Evolutionary conservation across 2,888 invertebrate genomes (phyloP), one percentile per base, ranked within the genome.

Genomic region (Oscheius sp.): DNA sequence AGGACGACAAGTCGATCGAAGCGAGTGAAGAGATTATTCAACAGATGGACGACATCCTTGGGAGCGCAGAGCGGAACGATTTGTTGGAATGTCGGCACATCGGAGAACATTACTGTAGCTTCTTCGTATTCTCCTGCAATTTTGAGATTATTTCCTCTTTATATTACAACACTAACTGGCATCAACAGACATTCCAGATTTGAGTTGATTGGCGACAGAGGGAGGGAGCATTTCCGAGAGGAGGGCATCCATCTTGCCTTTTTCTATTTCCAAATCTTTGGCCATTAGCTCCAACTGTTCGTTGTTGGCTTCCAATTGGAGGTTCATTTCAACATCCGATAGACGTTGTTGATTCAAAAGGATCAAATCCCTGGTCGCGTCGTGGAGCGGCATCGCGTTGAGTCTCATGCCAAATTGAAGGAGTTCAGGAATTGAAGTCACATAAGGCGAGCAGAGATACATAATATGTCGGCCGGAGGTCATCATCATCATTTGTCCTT

Each of bases 31-130:
- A 84, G 70, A 48, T 83, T 83, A 63, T 84, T 83, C 55, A 84
- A 71, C 48, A 84, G 55, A 10, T 69, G 72, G 4, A 83, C 83
- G 48, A 83, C 73, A 25, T 78, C 81, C 46, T 73, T 75, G 1
- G 83, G 83, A 29, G 82, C 74, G 67, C 85, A 84, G 2, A 82
- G 74, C 3, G 86, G 82, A 0, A 87, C 86, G 46, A 88, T 87
- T 69, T 82, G 82, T 53, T 87, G 87, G 73, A 87, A 88, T 4
- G 82, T 83, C 33, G 88, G 87, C 12, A 88, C 87, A 74, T 88
- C 88, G 42, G 86, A 83, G 78, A 87, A 87, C 74, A 87, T 80
- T 17, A 87, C 84, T 2, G 87, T 87, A 2, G 84, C 86, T 55
- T 80, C 77, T n/a, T 78, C 78, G 48, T 82, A 82, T 55, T 82